A percentile compares a stretch with the other conserved stretches of the same genome.
Evolutionary conservation across 2,888 invertebrate genomes (phyloP).

Genomic region (Lithophane ornitopus): DNA sequence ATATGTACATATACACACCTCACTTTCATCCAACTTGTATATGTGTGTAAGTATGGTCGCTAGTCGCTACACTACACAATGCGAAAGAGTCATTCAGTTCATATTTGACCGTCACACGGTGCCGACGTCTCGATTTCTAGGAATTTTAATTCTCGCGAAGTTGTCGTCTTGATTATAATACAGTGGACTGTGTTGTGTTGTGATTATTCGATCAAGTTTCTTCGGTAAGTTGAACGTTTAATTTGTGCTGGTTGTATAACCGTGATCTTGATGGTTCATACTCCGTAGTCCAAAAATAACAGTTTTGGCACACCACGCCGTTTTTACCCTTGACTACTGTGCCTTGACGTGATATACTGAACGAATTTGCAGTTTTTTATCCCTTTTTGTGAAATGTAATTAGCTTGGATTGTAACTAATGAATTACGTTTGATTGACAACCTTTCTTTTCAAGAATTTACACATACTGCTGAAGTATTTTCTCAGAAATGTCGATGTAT

Average conservation of each 20-base stretch:
- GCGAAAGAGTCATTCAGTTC: constrained; percentile 80
- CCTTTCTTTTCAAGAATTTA: constrained; percentile 24
- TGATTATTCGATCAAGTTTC: constrained; percentile 75
- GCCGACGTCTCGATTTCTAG: constrained; percentile 71
- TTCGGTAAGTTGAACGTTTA: constrained; percentile 78
- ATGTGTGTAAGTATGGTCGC: constrained; percentile 67
- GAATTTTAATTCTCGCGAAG: constrained; percentile 63
- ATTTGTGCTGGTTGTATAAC: constrained; percentile 64
- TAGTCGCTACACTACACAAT: constrained; percentile 61
- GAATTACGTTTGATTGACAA: not conserved
- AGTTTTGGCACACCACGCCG: constrained; percentile 80
- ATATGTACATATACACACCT: constrained; percentile 65
- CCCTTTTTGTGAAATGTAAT: constrained; percentile 42
- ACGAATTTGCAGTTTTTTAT: constrained; percentile 52
- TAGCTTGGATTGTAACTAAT: constrained; percentile 9
- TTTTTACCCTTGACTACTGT: constrained; percentile 68
- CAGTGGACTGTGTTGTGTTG: constrained; percentile 79
- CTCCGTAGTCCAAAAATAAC: constrained; percentile 81
- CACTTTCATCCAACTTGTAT: constrained; percentile 76
- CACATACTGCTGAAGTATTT: constrained; percentile 15
- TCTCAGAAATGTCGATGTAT: constrained; percentile 15
- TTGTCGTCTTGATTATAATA: constrained; percentile 65
- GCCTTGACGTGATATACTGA: constrained; percentile 75
- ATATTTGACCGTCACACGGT: constrained; percentile 73
- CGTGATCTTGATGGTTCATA: constrained; percentile 77